Percentiles rank a stretch among this genome's conserved stretches.
These are phyloP conservation scores for Dromococcyx pavoninus DNA, from an alignment of 2,797 vertebrate species.

Conservation along the genomic window DNA sequence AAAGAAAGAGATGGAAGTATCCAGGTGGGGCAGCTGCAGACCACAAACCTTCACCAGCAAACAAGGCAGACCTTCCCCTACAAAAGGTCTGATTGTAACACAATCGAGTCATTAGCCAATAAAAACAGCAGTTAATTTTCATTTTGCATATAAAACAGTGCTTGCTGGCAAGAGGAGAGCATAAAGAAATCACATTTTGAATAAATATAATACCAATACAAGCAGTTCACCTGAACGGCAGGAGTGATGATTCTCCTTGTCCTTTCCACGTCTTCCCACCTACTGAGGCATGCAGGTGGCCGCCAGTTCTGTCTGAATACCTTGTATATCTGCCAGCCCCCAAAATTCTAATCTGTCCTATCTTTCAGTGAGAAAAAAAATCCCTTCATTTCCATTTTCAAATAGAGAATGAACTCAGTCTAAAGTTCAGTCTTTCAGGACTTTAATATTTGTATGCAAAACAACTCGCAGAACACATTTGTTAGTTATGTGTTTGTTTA, in stretches of 20 bases:
- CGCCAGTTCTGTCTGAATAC: not conserved
- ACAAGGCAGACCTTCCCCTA: not conserved
- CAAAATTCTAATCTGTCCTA: not conserved
- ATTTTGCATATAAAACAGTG: not conserved
- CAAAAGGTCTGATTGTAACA: not conserved
- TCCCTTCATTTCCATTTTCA: not conserved
- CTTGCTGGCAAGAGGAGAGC: not conserved
- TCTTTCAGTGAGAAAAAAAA: not conserved
- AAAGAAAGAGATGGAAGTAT: not conserved
- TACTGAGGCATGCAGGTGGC: fast-evolving
- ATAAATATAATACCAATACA: not conserved
- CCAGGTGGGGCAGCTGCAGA: not conserved
- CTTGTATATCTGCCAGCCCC: not conserved
- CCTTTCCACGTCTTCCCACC: not conserved
- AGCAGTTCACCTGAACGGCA: not conserved
- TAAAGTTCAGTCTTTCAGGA: not conserved
- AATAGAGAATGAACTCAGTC: not conserved
- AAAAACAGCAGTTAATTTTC: not conserved
- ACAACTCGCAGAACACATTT: not conserved
- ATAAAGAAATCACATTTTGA: not conserved
- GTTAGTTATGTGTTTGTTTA: not conserved
- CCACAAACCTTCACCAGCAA: not conserved
- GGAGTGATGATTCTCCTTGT: not conserved
- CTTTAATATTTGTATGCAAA: not conserved
- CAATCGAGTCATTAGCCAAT: not conserved